Percentiles rank a stretch among this genome's conserved stretches.
Evolutionary conservation across 2,113 vertebrate genomes (phyloP).

Genomic region (Nothoprocta pentlandii): DNA sequence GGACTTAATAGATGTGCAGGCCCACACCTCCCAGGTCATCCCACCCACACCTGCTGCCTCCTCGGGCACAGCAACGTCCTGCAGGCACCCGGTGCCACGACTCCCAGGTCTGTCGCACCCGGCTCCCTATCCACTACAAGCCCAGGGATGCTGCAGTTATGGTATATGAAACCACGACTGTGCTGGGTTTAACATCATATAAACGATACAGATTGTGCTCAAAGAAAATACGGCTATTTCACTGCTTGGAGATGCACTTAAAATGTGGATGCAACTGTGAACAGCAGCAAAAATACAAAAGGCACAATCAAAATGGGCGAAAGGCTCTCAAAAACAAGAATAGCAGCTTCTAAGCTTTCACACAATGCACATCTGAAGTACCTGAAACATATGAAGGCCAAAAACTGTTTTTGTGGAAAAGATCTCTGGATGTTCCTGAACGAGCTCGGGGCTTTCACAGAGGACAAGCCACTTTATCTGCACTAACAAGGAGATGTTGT

Average conservation of each 20-base stretch:
- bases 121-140: not conserved
- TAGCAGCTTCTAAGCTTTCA: not conserved
- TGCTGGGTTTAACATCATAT: too few species aligned
- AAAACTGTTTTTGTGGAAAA: not conserved
- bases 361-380: not conserved
- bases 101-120: too few species aligned
- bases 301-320: not conserved
- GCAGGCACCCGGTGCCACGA: not conserved
- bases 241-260: not conserved
- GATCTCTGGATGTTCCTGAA: not conserved
- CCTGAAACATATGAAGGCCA: not conserved
- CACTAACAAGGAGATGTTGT: not conserved
- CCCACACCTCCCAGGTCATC: not conserved
- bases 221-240: not conserved
- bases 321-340: not conserved
- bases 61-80: not conserved
- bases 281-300: not conserved
- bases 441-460: not conserved
- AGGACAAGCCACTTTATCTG: not conserved
- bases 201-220: not conserved
- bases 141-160: too few species aligned
- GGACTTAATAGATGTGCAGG: not conserved
- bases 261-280: accelerated
- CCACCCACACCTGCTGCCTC: not conserved
- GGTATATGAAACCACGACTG: too few species aligned